Conservation (phyloP, 92 coral and sea anemone genomes). For the Parazoanthus swiftii region DNA sequence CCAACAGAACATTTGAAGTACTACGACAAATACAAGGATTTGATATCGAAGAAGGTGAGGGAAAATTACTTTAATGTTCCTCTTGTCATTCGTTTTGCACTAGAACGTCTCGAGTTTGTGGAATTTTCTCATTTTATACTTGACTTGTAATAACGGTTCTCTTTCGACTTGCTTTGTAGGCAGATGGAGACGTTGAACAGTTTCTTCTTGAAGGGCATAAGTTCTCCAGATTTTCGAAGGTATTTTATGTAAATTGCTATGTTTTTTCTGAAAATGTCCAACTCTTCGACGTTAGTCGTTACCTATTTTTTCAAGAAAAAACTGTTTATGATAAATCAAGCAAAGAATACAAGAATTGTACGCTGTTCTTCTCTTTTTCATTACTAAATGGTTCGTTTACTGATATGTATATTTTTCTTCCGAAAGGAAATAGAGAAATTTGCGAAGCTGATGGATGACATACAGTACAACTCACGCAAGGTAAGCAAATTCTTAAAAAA, state of each 20-base stretch:
- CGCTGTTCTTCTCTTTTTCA: background rate
- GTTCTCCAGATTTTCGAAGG: constrained; percentile 93
- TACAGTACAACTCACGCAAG: constrained; percentile 95
- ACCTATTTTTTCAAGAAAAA: background rate
- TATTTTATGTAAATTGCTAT: constrained; percentile 13
- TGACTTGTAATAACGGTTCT: background rate
- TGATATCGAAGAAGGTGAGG: constrained; percentile 81
- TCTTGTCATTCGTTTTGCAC: background rate
- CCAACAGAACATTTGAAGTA: constrained; percentile 91
- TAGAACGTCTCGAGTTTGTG: background rate
- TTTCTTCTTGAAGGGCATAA: constrained; percentile 97
- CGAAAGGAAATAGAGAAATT: constrained; percentile 91
- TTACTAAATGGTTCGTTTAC: background rate
- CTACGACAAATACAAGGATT: constrained; percentile 90
- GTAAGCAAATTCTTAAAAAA: constrained; percentile 41
- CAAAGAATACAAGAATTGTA: background rate
- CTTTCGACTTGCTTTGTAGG: constrained; percentile 46
- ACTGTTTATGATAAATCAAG: background rate
- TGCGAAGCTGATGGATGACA: constrained; percentile 91
- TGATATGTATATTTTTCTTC: background rate
- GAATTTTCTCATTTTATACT: background rate
- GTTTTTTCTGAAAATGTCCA: background rate
- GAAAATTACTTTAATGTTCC: background rate
- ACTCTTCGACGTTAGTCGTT: background rate
- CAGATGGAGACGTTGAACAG: constrained; percentile 93